Evolutionary conservation across 2,797 vertebrate species (phyloP), one percentile per base, ranked within the genome.

Genomic region (Kryptolebias ocellatus): DNA sequence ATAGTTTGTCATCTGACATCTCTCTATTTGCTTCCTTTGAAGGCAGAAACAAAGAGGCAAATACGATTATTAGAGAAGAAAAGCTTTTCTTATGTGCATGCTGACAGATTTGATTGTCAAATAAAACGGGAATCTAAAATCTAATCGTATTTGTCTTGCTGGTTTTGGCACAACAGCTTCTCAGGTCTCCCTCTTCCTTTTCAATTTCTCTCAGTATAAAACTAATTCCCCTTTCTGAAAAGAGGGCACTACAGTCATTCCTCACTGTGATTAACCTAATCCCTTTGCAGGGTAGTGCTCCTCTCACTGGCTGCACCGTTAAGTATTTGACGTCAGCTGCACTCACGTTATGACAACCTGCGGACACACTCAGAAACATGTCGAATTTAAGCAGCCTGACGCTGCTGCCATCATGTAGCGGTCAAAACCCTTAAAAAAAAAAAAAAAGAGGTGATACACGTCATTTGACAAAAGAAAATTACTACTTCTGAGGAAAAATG

Each of bases 241-340:
- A 73, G 67, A 82, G 84, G 87, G 74, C 79, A 74, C 34, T 76
- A 72, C 84, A 74, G 82, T 80, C 63, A 77, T 67, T 66, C 63
- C 69, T 64, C 70, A 51, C 76, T 60, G 84, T 81, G 80, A 88
- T 87, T 80, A 85, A 83, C 83, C 77, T 87, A 87, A 89, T 90
- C 86, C 84, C 63, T 67, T 72, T 46, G 28, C 71, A 69, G 72
- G 70, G 81, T 53, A 34, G 69, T 34, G 20, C 67, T 75, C 64
- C 66, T 64, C 64, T 76, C 65, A 34, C 49, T 52, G 79, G 69
- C 75, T 82, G 61, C 61, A 74, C 60, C 56, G 17, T 46, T 27
- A 70, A 28, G 1, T 50, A 42, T 69, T 57, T 84, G 78, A 87
- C 74, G 70, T 87, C 80, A 87, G 55, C 66, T 52, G 60, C 70